Base-by-base conservation (phyloP, 2,113 vertebrate species). In the Saimiri boliviensis region DNA sequence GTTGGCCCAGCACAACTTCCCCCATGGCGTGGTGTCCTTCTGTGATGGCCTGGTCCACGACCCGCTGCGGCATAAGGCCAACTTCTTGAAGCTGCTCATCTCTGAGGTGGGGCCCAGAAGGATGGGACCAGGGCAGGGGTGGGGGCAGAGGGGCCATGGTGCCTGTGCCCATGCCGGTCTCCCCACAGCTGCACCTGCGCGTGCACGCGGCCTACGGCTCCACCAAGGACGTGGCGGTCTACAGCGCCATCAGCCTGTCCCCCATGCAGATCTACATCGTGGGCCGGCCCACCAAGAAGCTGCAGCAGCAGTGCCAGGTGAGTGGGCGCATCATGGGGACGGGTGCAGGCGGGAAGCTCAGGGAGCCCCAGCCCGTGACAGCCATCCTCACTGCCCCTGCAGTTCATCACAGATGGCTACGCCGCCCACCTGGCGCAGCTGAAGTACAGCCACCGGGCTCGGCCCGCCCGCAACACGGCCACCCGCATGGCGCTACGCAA, bases 1-100 rank as follows among this genome's bases (percentile, higher is more conserved):
- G 99, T 99, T 99, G 80, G 99, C 99, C 45, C 99, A 99, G 98
- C 99, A 99, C 98, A 99, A 99, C 98, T 99, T 99, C 96, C 99
- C 99, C 80, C 99, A 99, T 0, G 99, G 99, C 17, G 99, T 99
- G 4, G 99, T 99, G 87, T 99, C 99, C 89, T 99, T 99, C 99
- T 99, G 99, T 0, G 99, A 99, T 0, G 99, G 99, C 80, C 98
- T 99, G 63, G 99, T 99, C 2, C 99, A 99, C 2, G 99, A 99
- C 98, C 99, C 99, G 0, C 99, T 99, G 88, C 98, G 99, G 58
- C 99, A 99, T 98, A 99, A 99, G 96, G 99, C 99, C 98, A 99
- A 99, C 99, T 99, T 99, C 98, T 99, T 99, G 85, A 99, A 99
- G 91, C 98, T 98, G 93, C 99, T 99, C 94, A 99, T 99, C 98